Base-by-base conservation (phyloP, 1,140 invertebrate species). In the Delia radicum region DNA sequence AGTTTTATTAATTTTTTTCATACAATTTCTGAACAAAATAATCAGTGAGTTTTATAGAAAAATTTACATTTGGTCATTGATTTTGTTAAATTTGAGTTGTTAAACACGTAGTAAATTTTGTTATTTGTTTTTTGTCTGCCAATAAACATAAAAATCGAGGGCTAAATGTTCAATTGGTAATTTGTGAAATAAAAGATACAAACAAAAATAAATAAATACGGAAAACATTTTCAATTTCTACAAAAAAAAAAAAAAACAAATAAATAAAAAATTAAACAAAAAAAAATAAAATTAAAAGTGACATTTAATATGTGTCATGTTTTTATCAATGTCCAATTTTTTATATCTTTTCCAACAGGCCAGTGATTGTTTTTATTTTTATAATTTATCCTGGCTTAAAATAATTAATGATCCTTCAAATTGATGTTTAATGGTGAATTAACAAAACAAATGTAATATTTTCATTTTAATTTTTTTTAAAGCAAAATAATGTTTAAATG, bases 301-400 rank as follows among this genome's bases (percentile, higher is more conserved):
- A 69, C 65, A 69, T 69, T 69, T 69, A 69, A 69, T 33, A 69
- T 69, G 29, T 69, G 65, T 69, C 65, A 69, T 69, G 65, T 69
- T 69, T 33, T 69, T 69, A 69, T 69, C 29, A 69, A 69, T 69
- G 65, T 69, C 65, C 65, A 33, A 21, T 21, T 37, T 33, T 28
- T 67, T 0, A 33, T 15, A 15, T 42, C 37, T 37, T 3, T 42
- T 42, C 37, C 6, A 13, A 42, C n/a, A 15, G n/a, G 12, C 33
- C 33, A 10, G 7, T 33, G 31, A 10, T 10, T 33, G 31, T 10
- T 4, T 33, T 33, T 33, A 10, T 42, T 42, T 3, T 3, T 10
- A 42, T 42, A 42, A 42, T 42, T 15, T 63, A 21, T 27, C 24
- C n/a, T 69, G n/a, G 6, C 37, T 33, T 10, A 7, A 33, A 12